Conservation (phyloP, 1,140 invertebrate genomes). For the Streblospio benedicti region DNA sequence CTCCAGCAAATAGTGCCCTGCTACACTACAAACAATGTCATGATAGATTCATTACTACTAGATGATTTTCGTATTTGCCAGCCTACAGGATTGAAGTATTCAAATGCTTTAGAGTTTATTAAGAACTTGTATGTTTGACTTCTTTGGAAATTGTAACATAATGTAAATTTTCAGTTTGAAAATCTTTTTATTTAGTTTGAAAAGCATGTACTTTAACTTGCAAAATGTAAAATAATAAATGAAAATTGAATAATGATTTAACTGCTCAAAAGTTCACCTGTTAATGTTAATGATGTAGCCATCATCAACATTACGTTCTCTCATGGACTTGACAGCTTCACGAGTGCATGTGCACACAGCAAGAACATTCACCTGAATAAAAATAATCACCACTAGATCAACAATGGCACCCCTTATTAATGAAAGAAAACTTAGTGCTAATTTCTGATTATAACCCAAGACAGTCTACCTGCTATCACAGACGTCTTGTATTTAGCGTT, state of each 20-base stretch:
- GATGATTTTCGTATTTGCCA: background rate
- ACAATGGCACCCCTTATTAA: no score
- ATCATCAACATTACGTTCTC: constrained; percentile 52
- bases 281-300: constrained; percentile 67
- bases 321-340: constrained; percentile 60
- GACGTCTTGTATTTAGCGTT: no score
- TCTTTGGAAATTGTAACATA: background rate
- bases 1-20: background rate
- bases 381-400: no score
- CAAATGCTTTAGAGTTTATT: background rate
- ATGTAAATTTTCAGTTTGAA: constrained; percentile 6
- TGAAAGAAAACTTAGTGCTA: no score
- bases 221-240: no score
- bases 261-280: no score
- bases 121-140: background rate
- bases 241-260: no score
- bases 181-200: background rate
- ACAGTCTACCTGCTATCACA: no score
- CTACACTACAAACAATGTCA: background rate
- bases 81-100: background rate
- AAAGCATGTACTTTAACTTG: background rate
- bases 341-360: constrained; percentile 58
- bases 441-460: no score
- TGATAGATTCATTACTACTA: background rate
- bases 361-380: constrained; percentile 57